Base-by-base conservation (phyloP, 2,797 vertebrate species). In the Cryptoblepharus egeriae region DNA sequence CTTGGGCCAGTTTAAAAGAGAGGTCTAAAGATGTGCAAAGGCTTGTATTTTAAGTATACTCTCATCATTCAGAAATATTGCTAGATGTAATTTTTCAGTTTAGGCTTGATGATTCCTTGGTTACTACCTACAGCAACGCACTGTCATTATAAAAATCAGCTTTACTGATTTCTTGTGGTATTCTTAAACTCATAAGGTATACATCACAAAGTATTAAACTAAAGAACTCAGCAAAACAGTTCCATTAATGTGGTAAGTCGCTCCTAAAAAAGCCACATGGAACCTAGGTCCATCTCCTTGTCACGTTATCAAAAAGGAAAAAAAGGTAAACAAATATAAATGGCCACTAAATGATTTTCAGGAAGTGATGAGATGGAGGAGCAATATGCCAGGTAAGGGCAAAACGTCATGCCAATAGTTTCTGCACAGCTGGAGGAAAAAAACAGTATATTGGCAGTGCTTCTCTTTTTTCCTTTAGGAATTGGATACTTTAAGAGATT, bases 381-480 rank as follows among this genome's bases (percentile, higher is more conserved):
- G 83, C 76, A 65, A 77, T 60, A 9, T 12, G 60, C 3, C 83
- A 83, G 64, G 30, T 85, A 61, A 71, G 74, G 71, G 57, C 72
- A 67, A 80, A 63, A 67, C 49, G 6, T 1, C 30, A 1, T 26
- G 13, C 5, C 42, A 67, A 55, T 57, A 18, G 49, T 71, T 77
- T 26, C 55, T 75, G n/a, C 39, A 52, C 35, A 80, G 88, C 87
- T 90, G n/a, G 12, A 30, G 49, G 64, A 84, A 87, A 57, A 67
- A 55, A 57, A 80, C 60, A 82, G 60, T 68, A 75, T 60, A 68
- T 79, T 86, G 58, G 88, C 72, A 75, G 71, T 42, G 58, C 74
- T 71, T 84, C 61, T 81, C 88, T 81, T 28, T 1, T 85, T 92
- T 90, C 85, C 82, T 83, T 80, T 89, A 87, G 49, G 81, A 84